phyloP scores from a whole-genome alignment of 2,888 invertebrate species.

The Coenonympha glycerion region DNA sequence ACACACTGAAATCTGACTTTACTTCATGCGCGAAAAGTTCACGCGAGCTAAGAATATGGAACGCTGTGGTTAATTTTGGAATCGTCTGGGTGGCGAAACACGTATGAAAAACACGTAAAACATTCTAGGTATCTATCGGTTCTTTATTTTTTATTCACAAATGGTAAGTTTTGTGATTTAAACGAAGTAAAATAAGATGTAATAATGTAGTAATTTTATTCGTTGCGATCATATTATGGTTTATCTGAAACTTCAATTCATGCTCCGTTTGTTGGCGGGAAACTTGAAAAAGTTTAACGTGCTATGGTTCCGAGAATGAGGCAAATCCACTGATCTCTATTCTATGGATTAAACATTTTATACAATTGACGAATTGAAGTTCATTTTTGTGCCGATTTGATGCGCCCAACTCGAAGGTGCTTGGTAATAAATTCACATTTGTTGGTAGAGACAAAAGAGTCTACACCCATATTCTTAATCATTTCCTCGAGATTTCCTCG shows the following conservation, averaged over 20 bases:
- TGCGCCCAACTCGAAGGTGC: too few species aligned
- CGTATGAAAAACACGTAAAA: conserved; percentile 40
- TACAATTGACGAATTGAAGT: too few species aligned
- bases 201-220: not conserved
- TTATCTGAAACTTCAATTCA: not conserved
- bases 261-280: conserved; percentile 1
- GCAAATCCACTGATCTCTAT: too few species aligned
- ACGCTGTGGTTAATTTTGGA: conserved; percentile 72
- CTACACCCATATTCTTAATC: too few species aligned
- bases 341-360: too few species aligned
- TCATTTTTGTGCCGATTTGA: too few species aligned
- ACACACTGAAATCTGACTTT: conserved; percentile 35
- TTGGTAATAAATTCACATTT: too few species aligned
- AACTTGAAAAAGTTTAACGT: conserved; percentile 5
- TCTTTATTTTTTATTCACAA: conserved; percentile 22
- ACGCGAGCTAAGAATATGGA: conserved; percentile 50
- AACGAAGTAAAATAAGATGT: not conserved
- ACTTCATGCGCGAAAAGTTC: conserved; percentile 54
- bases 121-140: conserved; percentile 44
- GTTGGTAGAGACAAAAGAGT: too few species aligned
- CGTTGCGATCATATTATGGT: not conserved
- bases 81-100: conserved; percentile 57
- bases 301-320: not conserved
- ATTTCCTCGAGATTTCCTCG: too few species aligned
- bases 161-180: not conserved